These are phyloP conservation scores for Plagodis dolabraria DNA, from an alignment of 2,888 invertebrate species.

Conservation along the genomic window DNA sequence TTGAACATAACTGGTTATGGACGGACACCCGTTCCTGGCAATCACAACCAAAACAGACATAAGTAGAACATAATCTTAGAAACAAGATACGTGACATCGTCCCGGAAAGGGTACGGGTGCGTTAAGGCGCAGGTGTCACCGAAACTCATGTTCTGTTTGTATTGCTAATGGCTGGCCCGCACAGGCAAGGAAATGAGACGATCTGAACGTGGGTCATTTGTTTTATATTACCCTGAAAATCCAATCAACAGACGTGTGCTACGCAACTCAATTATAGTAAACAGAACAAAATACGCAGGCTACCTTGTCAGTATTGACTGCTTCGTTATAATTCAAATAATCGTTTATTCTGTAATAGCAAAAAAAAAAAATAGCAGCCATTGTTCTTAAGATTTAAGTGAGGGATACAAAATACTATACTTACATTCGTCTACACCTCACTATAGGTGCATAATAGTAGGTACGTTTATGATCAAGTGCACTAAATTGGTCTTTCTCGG, in stretches of 20 bases:
- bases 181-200: constrained; percentile 58
- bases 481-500: too few relatives aligned
- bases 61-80: constrained; percentile 34
- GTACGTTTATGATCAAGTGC: too few relatives aligned
- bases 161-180: constrained; percentile 65
- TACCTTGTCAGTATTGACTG: too few relatives aligned
- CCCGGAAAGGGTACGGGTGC: constrained; percentile 45
- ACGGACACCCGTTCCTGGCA: constrained; percentile 12
- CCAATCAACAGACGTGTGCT: background rate
- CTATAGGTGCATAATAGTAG: too few relatives aligned
- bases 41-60: constrained; percentile 23
- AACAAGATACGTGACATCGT: constrained; percentile 43
- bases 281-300: too few relatives aligned
- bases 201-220: constrained; percentile 43
- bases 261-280: too few relatives aligned
- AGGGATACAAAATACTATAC: too few relatives aligned
- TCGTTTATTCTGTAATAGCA: too few relatives aligned
- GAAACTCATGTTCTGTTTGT: constrained; percentile 68
- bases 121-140: constrained; percentile 67
- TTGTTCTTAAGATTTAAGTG: too few relatives aligned
- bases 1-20: constrained; percentile 12
- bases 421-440: too few relatives aligned
- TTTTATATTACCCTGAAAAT: background rate
- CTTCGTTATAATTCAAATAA: too few relatives aligned
- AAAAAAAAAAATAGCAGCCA: too few relatives aligned